Evolutionary conservation across 2,113 vertebrate genomes (phyloP), one percentile per base, ranked within the genome.

Genomic region (Xiphophorus hellerii): DNA sequence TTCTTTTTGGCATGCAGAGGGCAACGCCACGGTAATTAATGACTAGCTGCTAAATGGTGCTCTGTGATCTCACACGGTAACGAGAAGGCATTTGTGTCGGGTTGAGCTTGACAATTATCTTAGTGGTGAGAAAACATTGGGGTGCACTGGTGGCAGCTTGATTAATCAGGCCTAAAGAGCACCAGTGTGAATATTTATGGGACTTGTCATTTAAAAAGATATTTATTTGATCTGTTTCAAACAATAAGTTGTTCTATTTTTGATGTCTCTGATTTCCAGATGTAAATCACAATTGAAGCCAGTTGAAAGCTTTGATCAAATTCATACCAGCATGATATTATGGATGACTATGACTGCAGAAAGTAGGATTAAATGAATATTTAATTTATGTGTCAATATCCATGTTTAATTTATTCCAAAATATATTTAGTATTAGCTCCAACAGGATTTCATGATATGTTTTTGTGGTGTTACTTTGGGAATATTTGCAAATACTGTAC

Each of bases 11-110:
- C 84, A 89, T 90, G 88, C 92, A 82, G 69, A 85, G 72, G 76
- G 85, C 84, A 84, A 70, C 77, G 35, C 76, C 82, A 85, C 90
- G 84, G 85, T 94, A 94, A 94, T 94, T 94, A 94, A 95, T 93
- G 92, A 90, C 76, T 82, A 74, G 87, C 87, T 88, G 91, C 90
- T 92, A 92, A 93, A 92, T 84, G 87, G 90, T 83, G 89, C 83
- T 80, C 77, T 92, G 92, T 87, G 90, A 94, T 93, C 81, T 84
- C 82, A 88, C 84, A 81, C 86, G 87, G 86, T 94, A 92, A 94
- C 93, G 93, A 93, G 89, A 92, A 90, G 73, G 72, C 83, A 75
- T 73, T 75, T 87, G 86, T 89, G 87, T 82, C 86, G 80, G 80
- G 78, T 89, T 83, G 82, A 71, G 61, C 77, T 14, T 78, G 86